Conservation (phyloP, 2,797 vertebrate species). For the Acridotheres tristis region DNA sequence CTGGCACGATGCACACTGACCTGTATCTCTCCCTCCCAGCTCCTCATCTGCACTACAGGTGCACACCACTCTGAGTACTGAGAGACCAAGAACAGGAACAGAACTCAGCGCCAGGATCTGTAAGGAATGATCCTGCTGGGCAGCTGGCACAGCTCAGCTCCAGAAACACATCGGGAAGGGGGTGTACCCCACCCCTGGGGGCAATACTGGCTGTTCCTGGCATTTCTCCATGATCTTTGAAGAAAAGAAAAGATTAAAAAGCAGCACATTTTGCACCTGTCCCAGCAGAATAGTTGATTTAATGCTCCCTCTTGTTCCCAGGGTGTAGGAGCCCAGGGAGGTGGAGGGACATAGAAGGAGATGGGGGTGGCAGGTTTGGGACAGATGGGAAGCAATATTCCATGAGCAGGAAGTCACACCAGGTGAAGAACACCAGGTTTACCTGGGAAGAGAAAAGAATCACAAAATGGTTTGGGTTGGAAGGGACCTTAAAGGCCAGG, state of each 20-base stretch:
- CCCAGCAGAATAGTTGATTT: background rate
- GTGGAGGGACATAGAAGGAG: background rate
- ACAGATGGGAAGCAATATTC: background rate
- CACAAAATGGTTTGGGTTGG: background rate
- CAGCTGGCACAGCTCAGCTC: background rate
- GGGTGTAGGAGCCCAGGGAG: background rate
- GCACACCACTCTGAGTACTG: background rate
- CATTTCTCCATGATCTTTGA: background rate
- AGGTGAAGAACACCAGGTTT: background rate
- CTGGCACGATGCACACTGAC: fast-evolving
- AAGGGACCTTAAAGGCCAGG: background rate
- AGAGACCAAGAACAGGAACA: background rate
- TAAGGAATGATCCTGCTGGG: background rate
- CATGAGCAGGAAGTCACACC: background rate
- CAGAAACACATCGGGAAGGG: background rate
- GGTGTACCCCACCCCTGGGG: background rate
- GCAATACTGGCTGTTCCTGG: background rate
- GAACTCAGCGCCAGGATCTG: background rate
- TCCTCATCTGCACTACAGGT: background rate
- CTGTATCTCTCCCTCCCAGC: background rate
- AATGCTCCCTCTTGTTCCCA: background rate
- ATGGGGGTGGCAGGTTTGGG: background rate
- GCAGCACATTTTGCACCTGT: background rate
- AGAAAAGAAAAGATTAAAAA: background rate
- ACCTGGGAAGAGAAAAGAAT: background rate